Conservation (phyloP, 2,888 invertebrate genomes). For the Trissolcus japonicus region DNA sequence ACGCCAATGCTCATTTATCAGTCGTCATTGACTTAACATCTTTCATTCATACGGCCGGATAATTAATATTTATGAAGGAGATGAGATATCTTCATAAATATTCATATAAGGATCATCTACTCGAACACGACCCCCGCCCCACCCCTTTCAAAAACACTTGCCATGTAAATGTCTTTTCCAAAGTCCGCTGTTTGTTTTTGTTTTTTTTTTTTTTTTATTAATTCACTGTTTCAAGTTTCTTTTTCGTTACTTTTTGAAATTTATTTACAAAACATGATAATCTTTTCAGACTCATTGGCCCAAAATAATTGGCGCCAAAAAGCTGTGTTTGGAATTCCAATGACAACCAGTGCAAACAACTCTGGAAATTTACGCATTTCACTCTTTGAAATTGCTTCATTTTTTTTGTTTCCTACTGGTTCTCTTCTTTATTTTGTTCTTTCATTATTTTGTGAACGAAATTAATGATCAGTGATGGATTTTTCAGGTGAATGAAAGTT, state of each 20-base stretch:
- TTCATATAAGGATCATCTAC: conserved; percentile 23
- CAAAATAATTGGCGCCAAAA: conserved; percentile 32
- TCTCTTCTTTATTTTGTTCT: background rate
- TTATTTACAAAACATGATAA: background rate
- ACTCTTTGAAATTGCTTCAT: background rate
- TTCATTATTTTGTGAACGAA: too few species aligned
- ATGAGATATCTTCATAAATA: conserved; percentile 57
- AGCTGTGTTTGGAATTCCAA: conserved; percentile 17
- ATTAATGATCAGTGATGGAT: too few species aligned
- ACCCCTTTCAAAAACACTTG: conserved; percentile 38
- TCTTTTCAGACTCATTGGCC: background rate
- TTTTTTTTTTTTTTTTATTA: conserved; percentile 37
- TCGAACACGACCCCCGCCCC: conserved; percentile 21
- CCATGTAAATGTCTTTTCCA: conserved; percentile 37
- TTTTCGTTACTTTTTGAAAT: background rate
- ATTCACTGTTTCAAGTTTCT: conserved; percentile 8
- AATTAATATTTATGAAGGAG: conserved; percentile 59
- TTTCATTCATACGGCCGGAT: conserved; percentile 52
- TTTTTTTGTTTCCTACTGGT: background rate
- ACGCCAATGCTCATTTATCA: conserved; percentile 47
- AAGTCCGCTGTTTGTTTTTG: conserved; percentile 27
- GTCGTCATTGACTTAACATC: conserved; percentile 55
- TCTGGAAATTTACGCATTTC: too few species aligned
- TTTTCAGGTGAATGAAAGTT: too few species aligned
- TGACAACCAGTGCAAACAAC: background rate